Evolutionary conservation across 2,888 invertebrate species (phyloP).

Genomic region (Eupithecia exiguata): DNA sequence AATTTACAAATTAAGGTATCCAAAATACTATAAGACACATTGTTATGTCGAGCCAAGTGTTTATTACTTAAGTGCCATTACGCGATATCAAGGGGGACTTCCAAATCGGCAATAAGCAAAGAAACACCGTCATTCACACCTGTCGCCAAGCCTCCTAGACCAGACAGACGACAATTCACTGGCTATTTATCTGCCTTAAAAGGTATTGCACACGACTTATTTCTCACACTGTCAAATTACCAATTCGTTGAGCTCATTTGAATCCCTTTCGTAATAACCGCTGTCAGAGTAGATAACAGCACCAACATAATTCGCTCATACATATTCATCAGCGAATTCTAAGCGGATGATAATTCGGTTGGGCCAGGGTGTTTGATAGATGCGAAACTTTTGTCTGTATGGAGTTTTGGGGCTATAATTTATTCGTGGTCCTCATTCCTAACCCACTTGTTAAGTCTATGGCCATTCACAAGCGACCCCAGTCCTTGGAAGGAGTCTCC

Average conservation of each 20-base stretch:
- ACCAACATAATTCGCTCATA: conserved; percentile 44
- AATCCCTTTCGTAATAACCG: conserved; percentile 45
- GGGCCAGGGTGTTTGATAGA: conserved; percentile 27
- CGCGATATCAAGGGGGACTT: not conserved
- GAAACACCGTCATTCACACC: conserved; percentile 4
- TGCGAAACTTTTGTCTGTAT: conserved; percentile 22
- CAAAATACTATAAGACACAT: not conserved
- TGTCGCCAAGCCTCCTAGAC: conserved; percentile 12
- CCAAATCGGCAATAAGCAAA: conserved; percentile 11
- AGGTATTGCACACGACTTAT: conserved; percentile 22
- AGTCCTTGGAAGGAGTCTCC: not conserved
- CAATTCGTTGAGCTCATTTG: conserved; percentile 35
- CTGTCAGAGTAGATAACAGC: conserved; percentile 21
- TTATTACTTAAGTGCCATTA: not conserved
- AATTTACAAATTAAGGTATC: not conserved
- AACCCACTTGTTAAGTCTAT: conserved; percentile 1
- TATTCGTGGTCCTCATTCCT: conserved; percentile 11
- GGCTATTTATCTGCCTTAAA: conserved; percentile 12
- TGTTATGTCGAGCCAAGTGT: not conserved
- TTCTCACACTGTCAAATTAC: conserved; percentile 43
- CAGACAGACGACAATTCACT: conserved; percentile 9
- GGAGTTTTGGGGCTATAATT: conserved; percentile 16
- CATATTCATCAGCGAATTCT: conserved; percentile 52
- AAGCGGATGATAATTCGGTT: conserved; percentile 45
- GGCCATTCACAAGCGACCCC: not conserved